phyloP scores from a whole-genome alignment of 2,113 vertebrate species.

The Odobenus rosmarus region DNA sequence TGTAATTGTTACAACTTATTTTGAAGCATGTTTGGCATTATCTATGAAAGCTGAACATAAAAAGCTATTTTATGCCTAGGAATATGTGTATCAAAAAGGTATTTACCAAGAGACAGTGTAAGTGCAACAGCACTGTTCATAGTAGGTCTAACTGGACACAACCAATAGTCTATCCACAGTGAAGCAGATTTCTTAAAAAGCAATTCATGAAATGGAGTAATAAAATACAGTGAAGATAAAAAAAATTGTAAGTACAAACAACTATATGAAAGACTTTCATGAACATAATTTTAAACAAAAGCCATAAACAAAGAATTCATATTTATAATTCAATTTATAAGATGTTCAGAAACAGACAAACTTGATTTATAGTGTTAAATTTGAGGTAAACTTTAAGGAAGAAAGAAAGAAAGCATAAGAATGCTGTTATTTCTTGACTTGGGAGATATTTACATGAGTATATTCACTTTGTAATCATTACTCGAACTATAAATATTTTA shows the following conservation, averaged over 20 bases:
- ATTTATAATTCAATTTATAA: background rate
- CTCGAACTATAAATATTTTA: background rate
- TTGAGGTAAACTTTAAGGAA: background rate
- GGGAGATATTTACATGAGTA: background rate
- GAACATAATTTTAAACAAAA: background rate
- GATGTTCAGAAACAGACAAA: background rate
- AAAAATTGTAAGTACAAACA: background rate
- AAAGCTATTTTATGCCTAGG: background rate
- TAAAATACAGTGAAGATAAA: background rate
- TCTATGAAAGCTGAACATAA: background rate
- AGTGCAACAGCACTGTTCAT: background rate
- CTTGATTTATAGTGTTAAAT: background rate
- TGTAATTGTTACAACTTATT: background rate
- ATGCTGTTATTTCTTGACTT: background rate
- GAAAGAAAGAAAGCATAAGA: background rate
- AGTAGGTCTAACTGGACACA: background rate
- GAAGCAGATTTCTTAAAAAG: background rate
- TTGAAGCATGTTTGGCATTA: background rate
- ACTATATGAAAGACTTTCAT: background rate
- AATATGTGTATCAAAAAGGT: background rate
- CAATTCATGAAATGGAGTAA: background rate
- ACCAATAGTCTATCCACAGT: background rate
- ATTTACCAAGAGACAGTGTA: background rate
- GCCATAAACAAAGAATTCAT: background rate
- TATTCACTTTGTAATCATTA: background rate